Percentiles rank a stretch among this genome's conserved stretches.
These are phyloP conservation scores for Lutraria rhynchaena DNA, from an alignment of 1,140 invertebrate species.

Conservation along the genomic window DNA sequence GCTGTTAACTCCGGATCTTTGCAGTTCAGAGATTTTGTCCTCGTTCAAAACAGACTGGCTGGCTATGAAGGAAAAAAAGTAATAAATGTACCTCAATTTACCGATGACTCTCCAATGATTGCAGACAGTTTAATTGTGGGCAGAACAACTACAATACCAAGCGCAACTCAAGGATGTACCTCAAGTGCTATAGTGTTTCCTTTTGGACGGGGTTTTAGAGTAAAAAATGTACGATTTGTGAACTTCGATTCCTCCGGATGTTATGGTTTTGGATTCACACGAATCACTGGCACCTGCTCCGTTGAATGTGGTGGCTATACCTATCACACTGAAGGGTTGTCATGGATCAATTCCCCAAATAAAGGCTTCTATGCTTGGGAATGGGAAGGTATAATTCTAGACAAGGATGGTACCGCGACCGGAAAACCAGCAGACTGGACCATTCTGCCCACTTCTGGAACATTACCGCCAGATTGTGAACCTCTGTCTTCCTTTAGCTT, in stretches of 20 bases:
- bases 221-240: slow-evolving; percentile 66
- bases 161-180: slow-evolving; percentile 49
- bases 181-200: slow-evolving; percentile 66
- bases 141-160: slow-evolving; percentile 50
- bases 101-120: slow-evolving; percentile 55
- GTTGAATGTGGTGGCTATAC: slow-evolving; percentile 66
- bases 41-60: slow-evolving; percentile 75
- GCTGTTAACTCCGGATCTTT: slow-evolving; percentile 74
- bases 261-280: slow-evolving; percentile 59
- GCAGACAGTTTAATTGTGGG: slow-evolving; percentile 68
- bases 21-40: slow-evolving; percentile 74
- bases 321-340: slow-evolving; percentile 51
- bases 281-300: slow-evolving; percentile 62
- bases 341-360: slow-evolving; percentile 66
- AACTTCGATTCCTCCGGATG: slow-evolving; percentile 65
- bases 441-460: slow-evolving; percentile 60
- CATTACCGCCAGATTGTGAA: slow-evolving; percentile 57
- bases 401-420: slow-evolving; percentile 68
- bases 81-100: slow-evolving; percentile 46
- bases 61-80: slow-evolving; percentile 73
- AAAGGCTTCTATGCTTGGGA: slow-evolving; percentile 67
- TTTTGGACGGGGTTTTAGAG: slow-evolving; percentile 64
- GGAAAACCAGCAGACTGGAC: slow-evolving; percentile 55
- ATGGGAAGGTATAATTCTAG: slow-evolving; percentile 67
- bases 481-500: slow-evolving; percentile 38